Base-by-base conservation (phyloP, 2,113 vertebrate species). In the Pundamilia nyererei region DNA sequence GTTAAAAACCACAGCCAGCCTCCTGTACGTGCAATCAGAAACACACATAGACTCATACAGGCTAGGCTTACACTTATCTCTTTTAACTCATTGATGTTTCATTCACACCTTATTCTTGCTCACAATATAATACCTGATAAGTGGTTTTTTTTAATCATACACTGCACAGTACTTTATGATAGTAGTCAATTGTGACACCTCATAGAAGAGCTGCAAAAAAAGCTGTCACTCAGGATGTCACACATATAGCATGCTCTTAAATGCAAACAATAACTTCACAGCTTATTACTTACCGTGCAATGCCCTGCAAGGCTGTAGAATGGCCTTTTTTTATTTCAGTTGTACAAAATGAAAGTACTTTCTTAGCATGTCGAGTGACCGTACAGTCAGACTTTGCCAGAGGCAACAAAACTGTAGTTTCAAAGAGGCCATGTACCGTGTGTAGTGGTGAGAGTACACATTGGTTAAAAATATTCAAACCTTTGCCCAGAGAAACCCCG, bases 381-480 rank as follows among this genome's bases (percentile, higher is more conserved):
- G 12, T 86, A 14, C 10, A 11, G 60, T 49, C 15, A 26, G n/a
- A 17, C 60, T 83, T 68, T 88, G 82, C 29, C 45, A 65, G 53
- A 55, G 6, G 56, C 80, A 89, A 84, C 85, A 90, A 87, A 83
- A 86, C 38, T 68, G 47, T 70, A 47, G 53, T 68, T 86, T 88
- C 38, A 87, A 81, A 86, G 84, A 84, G 31, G 58, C 26, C 21
- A 26, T 21, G 82, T 29, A 9, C 24, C 47, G 62, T 75, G 12
- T 62, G 82, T 14, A 4, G 86, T 86, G 87, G 53, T 65, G 62
- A 88, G 75, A 51, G 49, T 7, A 24, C 33, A 33, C n/a, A 80
- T 77, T 13, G 40, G 84, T 91, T 95, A 94, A 94, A 96, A 94
- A 95, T 94, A 95, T 77, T 75, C 68, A 85, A 24, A 81, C 79